Base-by-base conservation (phyloP, 2,888 invertebrate species). In the Tinea trinotella region DNA sequence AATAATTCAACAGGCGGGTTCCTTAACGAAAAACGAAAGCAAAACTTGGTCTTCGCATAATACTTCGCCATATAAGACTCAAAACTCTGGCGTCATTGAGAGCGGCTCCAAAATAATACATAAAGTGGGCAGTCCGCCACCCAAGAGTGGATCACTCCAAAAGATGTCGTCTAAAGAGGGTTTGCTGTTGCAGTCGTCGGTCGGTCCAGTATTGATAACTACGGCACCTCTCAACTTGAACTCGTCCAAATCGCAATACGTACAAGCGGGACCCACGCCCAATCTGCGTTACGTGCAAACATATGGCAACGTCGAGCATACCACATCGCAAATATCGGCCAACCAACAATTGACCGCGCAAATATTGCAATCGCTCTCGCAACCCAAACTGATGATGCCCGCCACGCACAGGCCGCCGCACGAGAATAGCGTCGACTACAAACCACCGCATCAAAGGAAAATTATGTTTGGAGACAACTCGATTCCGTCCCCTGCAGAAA, bases 291-390 rank as follows among this genome's bases (percentile, higher is more conserved):
- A 83, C 60, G 83, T 84, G 10, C 83, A 82, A 57, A 80, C 84
- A 0, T 83, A 82, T 60, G 73, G 76, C 3, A 61, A 75, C 2
- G 60, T 70, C 7, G 81, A 81, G 34, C 12, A 20, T n/a, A 74
- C 79, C 17, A 69, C 74, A 19, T 75, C 87, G 1, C 88, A 88
- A 66, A 77, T 88, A 13, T 88, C 88, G 5, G 88, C 88, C 17
- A 90, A 89, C 64, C 89, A 89, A 62, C 89, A 89, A 56, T 67
- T 90, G 54, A 90, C 90, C 1, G 90, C 89, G 18, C 89, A 90
- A 65, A 90, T 90, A 61, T 70, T 90, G 59, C 89, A 90, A 62
- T 89, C 89, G 22, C 64, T 87, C 12, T 77, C 86, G 12, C 85
- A 84, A 57, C 84, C 87, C 1, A 86, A 85, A 59, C 59, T 83